Evolutionary conservation across 2,797 vertebrate species (phyloP), one percentile per base, ranked within the genome.

Genomic region (Yasuhikotakia modesta): DNA sequence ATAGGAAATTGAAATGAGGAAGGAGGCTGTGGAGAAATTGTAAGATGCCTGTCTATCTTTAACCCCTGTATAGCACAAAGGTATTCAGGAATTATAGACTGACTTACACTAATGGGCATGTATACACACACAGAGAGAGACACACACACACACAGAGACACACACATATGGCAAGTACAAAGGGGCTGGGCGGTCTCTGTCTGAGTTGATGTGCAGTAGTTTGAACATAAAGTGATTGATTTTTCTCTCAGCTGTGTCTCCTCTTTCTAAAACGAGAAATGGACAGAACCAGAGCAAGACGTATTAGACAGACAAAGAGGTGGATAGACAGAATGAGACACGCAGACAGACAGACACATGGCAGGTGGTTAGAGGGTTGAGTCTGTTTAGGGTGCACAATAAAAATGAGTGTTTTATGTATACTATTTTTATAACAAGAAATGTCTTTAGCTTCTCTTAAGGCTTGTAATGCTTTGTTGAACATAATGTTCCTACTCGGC

Each of bases 151-250:
- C 39, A 43, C 39, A 43, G 8, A 43, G 8, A 32, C 43, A 5
- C 27, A 53, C 45, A 64, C 57, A 73, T 19, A n/a, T 35, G 22
- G n/a, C 57, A n/a, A 46, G 22, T 16, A 32, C 46, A 75, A 45
- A 14, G 22, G 30, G 22, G 1, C 63, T 67, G 22, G 32, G 67
- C 67, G 52, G 21, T 67, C 35, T 46, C 73, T 66, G 61, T 21
- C 22, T 14, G 22, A 19, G 32, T 5, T 55, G 35, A 76, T 57
- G 63, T 76, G 22, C 22, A 11, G 19, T 66, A 39, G 61, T 21
- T 53, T 65, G 60, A 48, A 53, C 50, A 55, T 66, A 32, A 58
- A 67, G 24, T 79, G 52, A 76, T 46, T 66, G 21, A 75, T 66
- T 75, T 75, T 46, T 39, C 35, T 57, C 17, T 45, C 35, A 30